A percentile compares a stretch with the other conserved stretches of the same genome.
phyloP scores from a whole-genome alignment of 2,797 vertebrate genomes.

The Enteromius fasciolatus region DNA sequence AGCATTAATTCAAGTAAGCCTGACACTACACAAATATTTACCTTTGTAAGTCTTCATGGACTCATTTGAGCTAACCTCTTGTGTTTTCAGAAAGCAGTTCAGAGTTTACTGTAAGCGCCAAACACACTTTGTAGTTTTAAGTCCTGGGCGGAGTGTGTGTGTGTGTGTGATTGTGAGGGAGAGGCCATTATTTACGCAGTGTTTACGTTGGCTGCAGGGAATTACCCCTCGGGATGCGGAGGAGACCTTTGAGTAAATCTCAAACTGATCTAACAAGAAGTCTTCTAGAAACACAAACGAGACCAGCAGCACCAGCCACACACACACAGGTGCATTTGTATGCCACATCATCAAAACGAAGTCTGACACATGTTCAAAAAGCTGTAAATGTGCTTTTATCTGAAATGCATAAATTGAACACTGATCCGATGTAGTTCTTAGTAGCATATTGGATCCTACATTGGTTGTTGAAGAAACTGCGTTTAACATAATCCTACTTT shows the following conservation, averaged over 20 bases:
- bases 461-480: conserved; percentile 49
- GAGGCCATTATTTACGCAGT: conserved; percentile 72
- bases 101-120: conserved; percentile 63
- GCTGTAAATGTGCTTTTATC: conserved; percentile 62
- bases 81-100: conserved; percentile 54
- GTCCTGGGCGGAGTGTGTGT: conserved; percentile 39
- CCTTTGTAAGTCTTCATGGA: conserved; percentile 23
- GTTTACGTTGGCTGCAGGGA: conserved; percentile 70
- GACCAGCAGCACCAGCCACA: conserved; percentile 29
- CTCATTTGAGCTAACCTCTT: conserved; percentile 22
- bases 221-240: conserved; percentile 62
- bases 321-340: conserved; percentile 5
- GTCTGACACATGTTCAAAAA: background rate
- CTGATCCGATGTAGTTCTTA: conserved; percentile 60
- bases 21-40: conserved; percentile 34
- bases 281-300: conserved; percentile 56
- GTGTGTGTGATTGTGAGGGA: conserved; percentile 48
- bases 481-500: conserved; percentile 64
- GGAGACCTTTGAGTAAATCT: conserved; percentile 37
- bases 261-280: conserved; percentile 12
- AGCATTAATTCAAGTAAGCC: conserved; percentile 13
- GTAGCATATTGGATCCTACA: conserved; percentile 32
- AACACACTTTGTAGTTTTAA: conserved; percentile 62
- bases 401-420: conserved; percentile 70
- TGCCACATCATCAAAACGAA: background rate